Evolutionary conservation across 2,113 vertebrate species (phyloP), one percentile per base, ranked within the genome.

Genomic region (Azemiops feae): DNA sequence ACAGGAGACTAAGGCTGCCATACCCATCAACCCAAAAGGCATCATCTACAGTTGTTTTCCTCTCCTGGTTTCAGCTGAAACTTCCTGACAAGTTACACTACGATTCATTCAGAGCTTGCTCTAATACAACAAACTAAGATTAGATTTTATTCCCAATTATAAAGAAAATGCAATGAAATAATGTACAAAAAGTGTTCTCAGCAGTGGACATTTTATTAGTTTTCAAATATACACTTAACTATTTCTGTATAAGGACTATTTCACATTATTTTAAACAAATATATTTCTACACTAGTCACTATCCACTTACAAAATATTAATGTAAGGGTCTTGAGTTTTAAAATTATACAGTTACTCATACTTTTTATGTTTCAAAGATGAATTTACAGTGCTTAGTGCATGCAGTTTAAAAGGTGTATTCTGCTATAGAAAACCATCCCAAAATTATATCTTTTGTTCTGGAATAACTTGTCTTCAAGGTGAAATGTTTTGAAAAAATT

Each of bases 361-460:
- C 94, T 93, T 54, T 60, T 85, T 90, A 92, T 94, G 30, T 88
- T 94, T 93, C 96, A 96, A 93, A 95, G 14, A 93, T 47, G 92
- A 95, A 93, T 93, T 92, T 30, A 81, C 90, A 90, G 53, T 93
- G 87, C 86, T 94, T 87, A 85, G 91, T 92, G 43, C 93, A 74
- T 54, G 93, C 94, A 90, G 34, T 94, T 96, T 96, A 54, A 87
- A 95, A 81, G 87, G 52, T 90, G 90, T 95, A 92, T 25, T 92
- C 90, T 93, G 89, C 91, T 94, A 1, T 64, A 64, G 93, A 39
- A 94, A 91, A 95, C 96, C 89, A 91, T 0, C 57, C 64, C 92
- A 27, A 91, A 93, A 95, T 96, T 90, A 92, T 94, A 85, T 89
- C 88, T 95, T 95, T 93, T 88, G 1, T 93, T 95, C 95, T 92